A percentile compares a stretch with the other conserved stretches of the same genome.
Evolutionary conservation across 2,797 vertebrate species (phyloP).

Genomic region (Tragopan temminckii): DNA sequence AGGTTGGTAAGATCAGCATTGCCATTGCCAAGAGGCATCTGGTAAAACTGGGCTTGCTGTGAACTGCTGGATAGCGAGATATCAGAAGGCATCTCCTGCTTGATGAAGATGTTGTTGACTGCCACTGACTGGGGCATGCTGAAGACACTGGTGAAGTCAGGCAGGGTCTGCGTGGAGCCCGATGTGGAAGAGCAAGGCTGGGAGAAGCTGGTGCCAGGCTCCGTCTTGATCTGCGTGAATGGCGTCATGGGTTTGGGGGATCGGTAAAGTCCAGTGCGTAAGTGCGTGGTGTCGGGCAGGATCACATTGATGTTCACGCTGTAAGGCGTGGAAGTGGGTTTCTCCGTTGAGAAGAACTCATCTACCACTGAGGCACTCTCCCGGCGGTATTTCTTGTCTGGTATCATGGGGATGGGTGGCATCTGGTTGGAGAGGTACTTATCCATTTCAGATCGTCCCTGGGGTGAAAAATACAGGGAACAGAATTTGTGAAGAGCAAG

Average conservation of each 20-base stretch:
- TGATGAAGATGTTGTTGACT: constrained; percentile 89
- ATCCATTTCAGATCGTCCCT: constrained; percentile 88
- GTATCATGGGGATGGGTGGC: constrained; percentile 47
- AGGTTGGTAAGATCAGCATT: constrained; percentile 80
- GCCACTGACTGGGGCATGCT: constrained; percentile 86
- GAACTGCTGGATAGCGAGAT: constrained; percentile 82
- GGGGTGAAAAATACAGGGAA: not conserved
- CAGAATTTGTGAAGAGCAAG: not conserved
- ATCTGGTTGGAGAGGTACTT: constrained; percentile 86
- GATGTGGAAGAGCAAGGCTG: constrained; percentile 78
- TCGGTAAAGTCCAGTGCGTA: constrained; percentile 91
- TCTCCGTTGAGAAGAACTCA: constrained; percentile 91
- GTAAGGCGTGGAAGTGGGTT: constrained; percentile 82
- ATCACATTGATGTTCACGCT: constrained; percentile 94
- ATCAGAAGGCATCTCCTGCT: constrained; percentile 84
- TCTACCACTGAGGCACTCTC: constrained; percentile 93
- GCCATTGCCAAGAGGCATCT: constrained; percentile 79
- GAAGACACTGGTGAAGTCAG: constrained; percentile 94
- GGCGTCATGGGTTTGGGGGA: constrained; percentile 55
- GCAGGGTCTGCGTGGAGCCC: constrained; percentile 82
- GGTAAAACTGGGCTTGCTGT: constrained; percentile 87
- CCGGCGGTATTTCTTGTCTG: constrained; percentile 90
- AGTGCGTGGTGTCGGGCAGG: constrained; percentile 89
- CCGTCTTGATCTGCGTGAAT: constrained; percentile 86
- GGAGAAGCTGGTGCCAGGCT: constrained; percentile 84